phyloP scores from a whole-genome alignment of 2,888 invertebrate genomes.

The Cosmorhoe ocellata region DNA sequence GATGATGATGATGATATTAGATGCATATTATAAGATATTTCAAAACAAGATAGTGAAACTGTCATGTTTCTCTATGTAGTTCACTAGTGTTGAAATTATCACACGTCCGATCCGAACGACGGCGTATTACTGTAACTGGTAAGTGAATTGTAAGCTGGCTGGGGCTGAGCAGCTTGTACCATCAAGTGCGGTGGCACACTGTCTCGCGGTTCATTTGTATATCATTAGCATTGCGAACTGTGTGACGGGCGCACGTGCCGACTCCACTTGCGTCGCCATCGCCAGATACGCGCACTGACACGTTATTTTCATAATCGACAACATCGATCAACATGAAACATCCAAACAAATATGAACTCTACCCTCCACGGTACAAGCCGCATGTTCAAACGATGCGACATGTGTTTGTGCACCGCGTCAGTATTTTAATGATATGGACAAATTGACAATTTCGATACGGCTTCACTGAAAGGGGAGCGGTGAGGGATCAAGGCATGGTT shows the following conservation, averaged over 20 bases:
- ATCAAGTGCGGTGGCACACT: conserved; percentile 37
- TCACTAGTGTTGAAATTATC: too few species aligned
- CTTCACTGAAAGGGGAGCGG: conserved; percentile 31
- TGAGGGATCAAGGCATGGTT: conserved; percentile 25
- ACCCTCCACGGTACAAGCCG: not conserved
- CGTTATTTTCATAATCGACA: conserved; percentile 67
- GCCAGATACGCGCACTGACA: conserved; percentile 42
- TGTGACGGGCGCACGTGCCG: conserved; percentile 23
- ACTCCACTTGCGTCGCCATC: conserved; percentile 29
- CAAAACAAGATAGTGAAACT: too few species aligned
- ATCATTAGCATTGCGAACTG: conserved; percentile 52
- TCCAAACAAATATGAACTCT: conserved; percentile 21
- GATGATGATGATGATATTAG: too few species aligned
- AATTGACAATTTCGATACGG: conserved; percentile 36
- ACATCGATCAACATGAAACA: conserved; percentile 34
- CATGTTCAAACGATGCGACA: conserved; percentile 15
- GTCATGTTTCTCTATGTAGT: too few species aligned
- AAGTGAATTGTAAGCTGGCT: not conserved
- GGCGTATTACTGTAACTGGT: too few species aligned
- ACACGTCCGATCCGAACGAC: too few species aligned
- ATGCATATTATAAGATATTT: too few species aligned
- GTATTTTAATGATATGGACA: conserved; percentile 34
- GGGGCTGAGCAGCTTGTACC: conserved; percentile 16
- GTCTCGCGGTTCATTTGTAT: conserved; percentile 57
- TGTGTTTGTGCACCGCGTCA: conserved; percentile 33